Evolutionary conservation across 2,888 invertebrate species (phyloP), one percentile per base, ranked within the genome.

Genomic region (Galerucella nymphaeae): DNA sequence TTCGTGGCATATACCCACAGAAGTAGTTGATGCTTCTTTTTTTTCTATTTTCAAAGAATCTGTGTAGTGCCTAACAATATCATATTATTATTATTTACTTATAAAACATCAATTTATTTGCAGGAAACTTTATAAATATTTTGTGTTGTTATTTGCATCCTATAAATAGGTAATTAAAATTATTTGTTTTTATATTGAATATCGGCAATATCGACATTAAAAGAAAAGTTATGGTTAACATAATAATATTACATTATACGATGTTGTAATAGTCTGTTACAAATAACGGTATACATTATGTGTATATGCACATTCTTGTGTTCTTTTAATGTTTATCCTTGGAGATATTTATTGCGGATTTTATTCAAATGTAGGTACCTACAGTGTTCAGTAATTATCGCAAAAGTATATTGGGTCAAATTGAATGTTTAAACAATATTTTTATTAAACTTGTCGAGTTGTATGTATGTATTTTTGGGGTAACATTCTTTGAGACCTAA

Each of bases 231-330:
- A 42, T 62, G 2, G 6, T 62, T 62, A 41, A 62, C 61, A 62
- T 62, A 62, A 61, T 48, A 50, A 69, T 69, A 48, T 62, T 53
- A 69, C 18, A 42, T 69, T 69, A 45, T 41, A 45, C 18, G 38
- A 55, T 68, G 68, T 68, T 38, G 68, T 68, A 68, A 68, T 61
- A 61, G 53, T 69, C 50, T 69, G 42, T 30, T 69, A 62, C 13
- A 69, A 18, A 62, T 69, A 69, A 69, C 69, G 69, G 69, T 69
- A 69, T 23, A 42, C 61, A 2, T 16, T 62, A 42, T 38, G 41
- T 41, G 41, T 41, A 42, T 61, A 41, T n/a, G 6, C 18, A 18
- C 61, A 62, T 59, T 59, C 59, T 59, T 59, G 30, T 59, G 30
- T 58, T 58, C 61, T 62, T 59, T 23, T 58, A 8, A 58, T 30